Base-by-base conservation (phyloP, 2,113 vertebrate species). In the Cepphus grylle region DNA sequence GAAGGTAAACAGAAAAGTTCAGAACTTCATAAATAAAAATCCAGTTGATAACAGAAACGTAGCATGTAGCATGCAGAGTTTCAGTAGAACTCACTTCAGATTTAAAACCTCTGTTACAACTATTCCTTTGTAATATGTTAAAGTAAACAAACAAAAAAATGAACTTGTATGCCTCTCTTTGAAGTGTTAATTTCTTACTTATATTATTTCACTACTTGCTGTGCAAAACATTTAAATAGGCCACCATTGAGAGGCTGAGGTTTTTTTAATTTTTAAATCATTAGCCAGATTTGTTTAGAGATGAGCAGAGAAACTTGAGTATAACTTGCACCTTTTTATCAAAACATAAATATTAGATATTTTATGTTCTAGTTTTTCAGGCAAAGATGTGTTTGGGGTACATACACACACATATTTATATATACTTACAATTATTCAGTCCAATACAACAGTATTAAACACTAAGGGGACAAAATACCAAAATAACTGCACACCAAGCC, bases 181-280 rank as follows among this genome's bases (percentile, higher is more conserved):
- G 1, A 72, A 78, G 1, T 5, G n/a, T 71, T 53, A 38, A 26
- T 56, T 79, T 52, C 50, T 32, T 66, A 71, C 42, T 15, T n/a
- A 22, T 23, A 42, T 61, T 56, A 61, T 25, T n/a, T 89, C 86
- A 27, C 7, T 32, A 56, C 11, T 34, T 86, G 30, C 11, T 59
- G 15, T 79, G 34, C 19, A 50, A 61, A 69, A 20, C 3, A 36
- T 36, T 73, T 86, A 42, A 50, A 50, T 18, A 70, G 34, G 12
- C 3, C 1, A 5, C 2, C 8, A 40, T 47, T 34, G 5, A 66
- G 7, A 42, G 4, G 1, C 1, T 61, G 34, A 5, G 29, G 2
- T 2, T 79, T 4, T n/a, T 74, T 76, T 59, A 70, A 34, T 56
- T 71, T 74, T 66, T 40, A 66, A 58, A 42, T 34, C 4, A 20